phyloP scores from a whole-genome alignment of 2,113 vertebrate species.

The Orcinus orca region DNA sequence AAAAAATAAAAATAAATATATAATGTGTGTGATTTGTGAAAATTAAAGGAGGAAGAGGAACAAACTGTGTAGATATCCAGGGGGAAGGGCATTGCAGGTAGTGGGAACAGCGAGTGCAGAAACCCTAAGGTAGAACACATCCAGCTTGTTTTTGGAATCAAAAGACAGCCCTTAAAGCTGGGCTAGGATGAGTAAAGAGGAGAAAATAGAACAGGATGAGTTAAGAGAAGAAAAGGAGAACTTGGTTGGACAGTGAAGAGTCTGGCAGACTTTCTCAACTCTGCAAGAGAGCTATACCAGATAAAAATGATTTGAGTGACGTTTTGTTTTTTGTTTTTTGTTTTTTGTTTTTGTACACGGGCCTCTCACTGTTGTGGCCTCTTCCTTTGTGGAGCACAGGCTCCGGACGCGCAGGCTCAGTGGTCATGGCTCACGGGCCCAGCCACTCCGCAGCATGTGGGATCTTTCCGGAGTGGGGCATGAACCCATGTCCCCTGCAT shows the following conservation, averaged over 20 bases:
- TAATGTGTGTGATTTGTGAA: background rate
- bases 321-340: fast-evolving
- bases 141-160: background rate
- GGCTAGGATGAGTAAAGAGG: background rate
- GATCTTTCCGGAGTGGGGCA: no score
- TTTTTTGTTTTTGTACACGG: no score
- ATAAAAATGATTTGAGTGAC: background rate
- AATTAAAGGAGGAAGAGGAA: background rate
- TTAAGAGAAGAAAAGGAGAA: background rate
- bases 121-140: fast-evolving
- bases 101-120: background rate
- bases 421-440: no score
- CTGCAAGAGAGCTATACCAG: background rate
- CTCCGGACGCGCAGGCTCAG: no score
- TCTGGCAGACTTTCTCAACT: background rate
- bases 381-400: no score
- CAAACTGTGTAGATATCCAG: background rate
- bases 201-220: background rate
- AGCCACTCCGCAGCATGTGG: no score
- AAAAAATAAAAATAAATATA: background rate
- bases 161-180: background rate
- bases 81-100: background rate
- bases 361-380: no score
- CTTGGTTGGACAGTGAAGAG: background rate
- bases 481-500: no score